Evolutionary conservation across 2,888 invertebrate species (phyloP).

Genomic region (Campaea margaritaria): DNA sequence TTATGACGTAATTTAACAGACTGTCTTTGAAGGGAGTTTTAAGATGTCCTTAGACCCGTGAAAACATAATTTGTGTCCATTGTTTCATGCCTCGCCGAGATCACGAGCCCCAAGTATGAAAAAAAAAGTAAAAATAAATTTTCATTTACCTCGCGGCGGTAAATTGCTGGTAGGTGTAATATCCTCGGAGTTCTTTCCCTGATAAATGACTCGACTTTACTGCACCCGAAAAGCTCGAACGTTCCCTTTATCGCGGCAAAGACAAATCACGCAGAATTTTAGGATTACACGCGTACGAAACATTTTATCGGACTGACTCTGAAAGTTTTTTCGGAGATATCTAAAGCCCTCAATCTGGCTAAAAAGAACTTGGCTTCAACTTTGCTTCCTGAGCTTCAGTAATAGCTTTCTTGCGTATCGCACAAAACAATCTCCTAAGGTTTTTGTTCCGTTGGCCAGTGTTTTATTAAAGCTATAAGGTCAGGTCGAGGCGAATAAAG

Average conservation of each 20-base stretch:
- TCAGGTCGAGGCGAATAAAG: conserved; percentile 7
- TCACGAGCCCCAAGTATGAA: conserved; percentile 42
- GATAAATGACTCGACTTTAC: conserved; percentile 51
- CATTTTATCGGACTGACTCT: conserved; percentile 71
- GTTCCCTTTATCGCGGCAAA: conserved; percentile 63
- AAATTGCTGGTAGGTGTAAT: conserved; percentile 32
- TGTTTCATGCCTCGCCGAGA: conserved; percentile 49
- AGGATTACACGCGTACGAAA: conserved; percentile 76
- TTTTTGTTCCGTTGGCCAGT: conserved; percentile 25
- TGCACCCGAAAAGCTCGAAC: conserved; percentile 52
- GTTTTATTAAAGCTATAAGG: conserved; percentile 20
- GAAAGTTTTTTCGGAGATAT: conserved; percentile 71
- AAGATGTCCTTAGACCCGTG: conserved; percentile 54
- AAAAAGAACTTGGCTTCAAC: conserved; percentile 67
- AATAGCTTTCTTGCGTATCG: conserved; percentile 56
- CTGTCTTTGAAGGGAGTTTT: conserved; percentile 64
- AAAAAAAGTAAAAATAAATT: conserved; percentile 48
- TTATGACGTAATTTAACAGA: conserved; percentile 75
- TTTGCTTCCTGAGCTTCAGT: conserved; percentile 69
- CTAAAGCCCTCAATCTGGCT: conserved; percentile 71
- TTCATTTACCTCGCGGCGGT: conserved; percentile 35
- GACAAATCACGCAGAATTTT: conserved; percentile 74
- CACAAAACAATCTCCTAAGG: conserved; percentile 30
- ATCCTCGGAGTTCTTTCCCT: conserved; percentile 40
- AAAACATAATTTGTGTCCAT: conserved; percentile 53